These are phyloP conservation scores for Eufriesea mexicana DNA, from an alignment of 1,140 invertebrate species.

Conservation along the genomic window DNA sequence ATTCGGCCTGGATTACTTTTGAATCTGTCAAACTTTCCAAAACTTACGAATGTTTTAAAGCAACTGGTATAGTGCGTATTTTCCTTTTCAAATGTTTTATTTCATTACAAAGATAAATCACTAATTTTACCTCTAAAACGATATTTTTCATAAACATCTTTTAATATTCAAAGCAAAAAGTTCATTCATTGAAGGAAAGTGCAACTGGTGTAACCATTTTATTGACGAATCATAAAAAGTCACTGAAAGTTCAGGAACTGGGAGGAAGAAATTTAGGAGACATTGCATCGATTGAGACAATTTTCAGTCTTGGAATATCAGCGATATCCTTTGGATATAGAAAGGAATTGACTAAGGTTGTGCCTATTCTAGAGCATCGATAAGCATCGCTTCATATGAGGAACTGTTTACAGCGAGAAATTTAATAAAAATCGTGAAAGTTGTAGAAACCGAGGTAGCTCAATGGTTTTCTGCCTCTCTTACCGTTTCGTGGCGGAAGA, in stretches of 20 bases:
- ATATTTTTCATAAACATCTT: too few species aligned
- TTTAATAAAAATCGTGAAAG: slow-evolving; percentile 31
- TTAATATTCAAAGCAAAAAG: not conserved
- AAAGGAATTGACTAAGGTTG: not conserved
- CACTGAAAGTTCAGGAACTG: not conserved
- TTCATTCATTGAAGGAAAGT: not conserved
- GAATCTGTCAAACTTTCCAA: not conserved
- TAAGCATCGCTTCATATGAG: slow-evolving; percentile 9
- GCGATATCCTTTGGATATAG: not conserved
- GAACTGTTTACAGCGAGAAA: slow-evolving; percentile 19
- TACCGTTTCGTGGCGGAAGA: not conserved
- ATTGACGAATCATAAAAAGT: not conserved
- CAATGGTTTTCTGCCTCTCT: slow-evolving; percentile 3
- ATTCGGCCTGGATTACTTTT: not conserved
- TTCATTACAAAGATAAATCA: too few species aligned
- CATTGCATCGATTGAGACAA: not conserved
- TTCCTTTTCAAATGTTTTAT: too few species aligned
- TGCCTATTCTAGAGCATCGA: not conserved
- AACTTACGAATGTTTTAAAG: not conserved
- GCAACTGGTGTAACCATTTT: not conserved
- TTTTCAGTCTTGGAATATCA: not conserved
- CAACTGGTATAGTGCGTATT: too few species aligned
- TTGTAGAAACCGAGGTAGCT: slow-evolving; percentile 2
- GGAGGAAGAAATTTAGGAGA: not conserved
- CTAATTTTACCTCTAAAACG: too few species aligned